These are phyloP conservation scores for Vidua macroura DNA, from an alignment of 2,113 vertebrate genomes.

Conservation along the genomic window DNA sequence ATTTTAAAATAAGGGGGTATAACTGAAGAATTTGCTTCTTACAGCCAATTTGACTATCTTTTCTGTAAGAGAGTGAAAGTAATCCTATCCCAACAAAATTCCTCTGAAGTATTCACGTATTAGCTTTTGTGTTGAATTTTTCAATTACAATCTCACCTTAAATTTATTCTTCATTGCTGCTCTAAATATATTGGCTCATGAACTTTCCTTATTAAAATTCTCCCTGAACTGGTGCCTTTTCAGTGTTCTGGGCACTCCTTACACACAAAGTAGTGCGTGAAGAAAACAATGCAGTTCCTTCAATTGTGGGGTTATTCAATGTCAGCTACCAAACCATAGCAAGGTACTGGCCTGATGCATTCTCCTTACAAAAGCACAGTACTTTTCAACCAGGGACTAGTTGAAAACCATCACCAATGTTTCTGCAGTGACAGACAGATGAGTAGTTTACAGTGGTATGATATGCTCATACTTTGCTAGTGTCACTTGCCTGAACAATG, in stretches of 20 bases:
- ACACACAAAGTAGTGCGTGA: neutral
- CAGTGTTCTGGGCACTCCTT: neutral
- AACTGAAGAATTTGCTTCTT: neutral
- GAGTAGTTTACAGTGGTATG: neutral
- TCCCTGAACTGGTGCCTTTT: neutral
- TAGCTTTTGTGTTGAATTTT: neutral
- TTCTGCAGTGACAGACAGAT: neutral
- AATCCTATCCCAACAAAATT: neutral
- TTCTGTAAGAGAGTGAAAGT: neutral
- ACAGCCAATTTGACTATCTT: accelerated
- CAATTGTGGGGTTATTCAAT: neutral
- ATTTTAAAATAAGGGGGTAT: neutral
- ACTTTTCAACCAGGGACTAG: neutral
- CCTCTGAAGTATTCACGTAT: accelerated
- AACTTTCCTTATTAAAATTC: neutral
- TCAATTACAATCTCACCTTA: neutral
- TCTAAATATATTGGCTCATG: neutral
- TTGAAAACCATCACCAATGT: neutral
- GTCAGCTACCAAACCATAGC: neutral
- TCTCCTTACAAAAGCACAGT: neutral
- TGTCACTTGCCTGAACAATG: neutral
- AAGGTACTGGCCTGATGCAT: neutral
- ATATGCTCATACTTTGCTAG: neutral
- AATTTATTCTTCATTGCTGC: neutral
- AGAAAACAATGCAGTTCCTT: neutral